Percentiles rank a stretch among this genome's conserved stretches.
phyloP scores from a whole-genome alignment of 1,140 invertebrate genomes.

The Megathymus violae region DNA sequence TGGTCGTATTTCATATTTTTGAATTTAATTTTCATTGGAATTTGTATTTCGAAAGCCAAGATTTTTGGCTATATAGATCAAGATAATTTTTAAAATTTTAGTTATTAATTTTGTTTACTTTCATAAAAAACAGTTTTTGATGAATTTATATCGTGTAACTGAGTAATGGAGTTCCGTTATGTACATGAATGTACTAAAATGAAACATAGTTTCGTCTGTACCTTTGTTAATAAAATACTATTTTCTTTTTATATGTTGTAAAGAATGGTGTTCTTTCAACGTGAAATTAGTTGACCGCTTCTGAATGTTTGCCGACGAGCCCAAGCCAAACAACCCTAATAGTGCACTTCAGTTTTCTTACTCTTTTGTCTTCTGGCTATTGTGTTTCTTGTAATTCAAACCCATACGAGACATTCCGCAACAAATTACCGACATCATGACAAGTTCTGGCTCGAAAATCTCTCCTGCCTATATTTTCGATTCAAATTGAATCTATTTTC shows the following conservation, averaged over 20 bases:
- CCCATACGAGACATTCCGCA: slow-evolving; percentile 8
- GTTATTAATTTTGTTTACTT: too few species aligned
- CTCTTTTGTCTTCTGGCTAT: slow-evolving; percentile 37
- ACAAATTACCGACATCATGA: slow-evolving; percentile 24
- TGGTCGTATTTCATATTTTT: too few species aligned
- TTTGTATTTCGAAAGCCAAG: too few species aligned
- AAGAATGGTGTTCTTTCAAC: slow-evolving; percentile 22
- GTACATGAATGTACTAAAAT: too few species aligned
- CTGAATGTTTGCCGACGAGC: slow-evolving; percentile 32
- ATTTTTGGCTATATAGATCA: too few species aligned
- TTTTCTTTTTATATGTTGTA: slow-evolving; percentile 14
- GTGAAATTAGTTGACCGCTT: slow-evolving; percentile 37
- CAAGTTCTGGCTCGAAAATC: not conserved
- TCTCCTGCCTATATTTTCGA: not conserved
- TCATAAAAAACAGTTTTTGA: too few species aligned
- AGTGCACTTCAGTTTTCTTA: slow-evolving; percentile 29
- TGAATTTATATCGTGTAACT: too few species aligned
- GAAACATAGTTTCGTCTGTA: too few species aligned
- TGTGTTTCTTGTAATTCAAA: slow-evolving; percentile 33
- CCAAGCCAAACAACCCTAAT: slow-evolving; percentile 39
- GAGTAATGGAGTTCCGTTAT: too few species aligned
- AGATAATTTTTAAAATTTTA: too few species aligned
- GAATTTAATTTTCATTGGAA: too few species aligned
- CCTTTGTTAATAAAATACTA: not conserved
- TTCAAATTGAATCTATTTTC: too few species aligned